Percentiles rank a stretch among this genome's conserved stretches.
Conservation (phyloP, 2,113 vertebrate species). For the Ivindomyrus marchei region DNA sequence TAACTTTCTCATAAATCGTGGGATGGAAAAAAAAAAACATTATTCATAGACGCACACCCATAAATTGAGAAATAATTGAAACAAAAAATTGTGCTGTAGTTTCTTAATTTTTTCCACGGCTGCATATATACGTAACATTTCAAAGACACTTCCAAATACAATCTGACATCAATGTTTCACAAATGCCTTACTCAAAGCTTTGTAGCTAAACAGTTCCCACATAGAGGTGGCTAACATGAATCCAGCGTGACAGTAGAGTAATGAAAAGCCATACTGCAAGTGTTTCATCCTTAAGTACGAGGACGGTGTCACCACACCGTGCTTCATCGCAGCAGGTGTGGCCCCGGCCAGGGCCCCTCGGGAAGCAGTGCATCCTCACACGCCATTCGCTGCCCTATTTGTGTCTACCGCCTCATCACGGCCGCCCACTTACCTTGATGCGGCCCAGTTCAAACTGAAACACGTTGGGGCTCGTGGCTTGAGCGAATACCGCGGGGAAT, state of each 20-base stretch:
- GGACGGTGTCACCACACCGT: neutral
- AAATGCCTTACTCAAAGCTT: neutral
- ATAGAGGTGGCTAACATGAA: neutral
- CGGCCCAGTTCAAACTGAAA: slow-evolving; percentile 92
- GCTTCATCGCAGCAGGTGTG: neutral
- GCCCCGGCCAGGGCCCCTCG: neutral
- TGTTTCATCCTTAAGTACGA: neutral
- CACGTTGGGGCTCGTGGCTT: slow-evolving; percentile 87
- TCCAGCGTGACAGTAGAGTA: neutral
- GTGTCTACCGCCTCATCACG: neutral
- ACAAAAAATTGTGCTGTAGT: no score
- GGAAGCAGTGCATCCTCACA: neutral
- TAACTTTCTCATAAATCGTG: no score
- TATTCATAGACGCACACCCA: no score
- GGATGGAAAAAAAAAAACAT: no score
- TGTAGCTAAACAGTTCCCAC: neutral
- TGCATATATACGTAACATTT: neutral
- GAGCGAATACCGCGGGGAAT: slow-evolving; percentile 92
- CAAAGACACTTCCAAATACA: neutral
- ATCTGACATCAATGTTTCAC: neutral
- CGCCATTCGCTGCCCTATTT: neutral
- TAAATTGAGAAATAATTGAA: no score
- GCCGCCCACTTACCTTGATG: slow-evolving; percentile 75
- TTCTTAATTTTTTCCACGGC: no score
- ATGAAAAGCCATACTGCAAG: neutral